Conservation (phyloP, 2,888 invertebrate species). For the Cryptosula pallasiana region DNA sequence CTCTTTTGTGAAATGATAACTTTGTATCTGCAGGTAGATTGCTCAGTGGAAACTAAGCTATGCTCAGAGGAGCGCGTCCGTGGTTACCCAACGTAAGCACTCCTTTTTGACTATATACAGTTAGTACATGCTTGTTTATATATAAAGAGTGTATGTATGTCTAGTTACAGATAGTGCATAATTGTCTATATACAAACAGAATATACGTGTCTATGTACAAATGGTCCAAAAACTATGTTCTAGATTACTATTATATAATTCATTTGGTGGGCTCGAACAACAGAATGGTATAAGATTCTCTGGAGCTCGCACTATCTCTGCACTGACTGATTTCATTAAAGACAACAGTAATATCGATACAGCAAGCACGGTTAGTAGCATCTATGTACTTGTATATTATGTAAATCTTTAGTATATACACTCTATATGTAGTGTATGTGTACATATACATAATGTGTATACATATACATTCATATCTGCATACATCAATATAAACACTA, state of each 20-base stretch:
- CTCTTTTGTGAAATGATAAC: too few species aligned
- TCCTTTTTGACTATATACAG: too few species aligned
- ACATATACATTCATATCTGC: neutral
- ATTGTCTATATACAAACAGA: too few species aligned
- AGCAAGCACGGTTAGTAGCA: neutral
- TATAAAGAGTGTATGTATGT: too few species aligned
- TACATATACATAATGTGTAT: too few species aligned
- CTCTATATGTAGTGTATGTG: too few species aligned
- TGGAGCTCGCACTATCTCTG: neutral
- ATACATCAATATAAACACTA: neutral
- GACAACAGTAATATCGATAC: neutral
- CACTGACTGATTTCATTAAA: neutral
- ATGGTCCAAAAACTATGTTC: too few species aligned
- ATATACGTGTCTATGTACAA: too few species aligned
- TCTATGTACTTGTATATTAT: too few species aligned
- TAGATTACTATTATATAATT: neutral
- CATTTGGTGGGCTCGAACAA: neutral
- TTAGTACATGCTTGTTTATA: neutral
- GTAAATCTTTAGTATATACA: too few species aligned
- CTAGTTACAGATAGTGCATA: too few species aligned
- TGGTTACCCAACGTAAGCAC: constrained; percentile 14
- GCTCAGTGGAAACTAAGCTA: neutral
- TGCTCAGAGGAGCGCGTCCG: neutral
- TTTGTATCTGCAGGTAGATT: constrained; percentile 22
- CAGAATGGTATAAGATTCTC: constrained; percentile 6